Evolutionary conservation across 2,888 invertebrate species (phyloP), one percentile per base, ranked within the genome.

Genomic region (Parasteatoda lunata): DNA sequence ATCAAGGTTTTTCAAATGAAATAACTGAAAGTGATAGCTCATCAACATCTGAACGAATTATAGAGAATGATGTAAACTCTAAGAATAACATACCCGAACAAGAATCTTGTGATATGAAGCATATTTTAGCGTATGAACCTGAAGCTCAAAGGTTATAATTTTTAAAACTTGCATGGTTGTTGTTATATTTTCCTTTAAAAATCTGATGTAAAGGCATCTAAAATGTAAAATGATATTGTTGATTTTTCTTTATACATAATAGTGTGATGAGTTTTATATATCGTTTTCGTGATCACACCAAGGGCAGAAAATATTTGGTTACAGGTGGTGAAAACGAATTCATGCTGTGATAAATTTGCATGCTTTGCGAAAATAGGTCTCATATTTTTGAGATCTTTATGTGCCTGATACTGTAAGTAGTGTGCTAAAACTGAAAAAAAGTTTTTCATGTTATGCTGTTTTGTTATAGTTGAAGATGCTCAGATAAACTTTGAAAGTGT

Each of bases 21-120:
- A 72, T 88, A 49, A 88, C 83, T 51, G 88, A 88, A 79, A 88
- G 88, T 83, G 88, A 88, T 78, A 88, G 88, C 69, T 88, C 88
- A 75, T 88, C 88, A 48, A 76, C 88, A 69, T 88, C 88, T 47
- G 88, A 88, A 83, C 83, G 88, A 79, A 78, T 88, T 78, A 76
- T 88, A 48, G 88, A 88, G 65, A 88, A 75, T 88, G 88, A 88
- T 79, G 75, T 66, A 66, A 68, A 47, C 79, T 78, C 77, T 54
- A 70, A 82, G 13, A 83, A 68, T 71, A 82, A 88, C 76, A 66
- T 83, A 8, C 75, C 54, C 54, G 83, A 88, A 65, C 88, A 83
- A 83, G 88, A 88, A 79, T 66, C 78, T 72, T 88, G 88, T 88
- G 88, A 88, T 88, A 81, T 88, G 75, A 88, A 88, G 65, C 82